phyloP scores from a whole-genome alignment of 2,888 invertebrate genomes.

The Mimachlamys varia region DNA sequence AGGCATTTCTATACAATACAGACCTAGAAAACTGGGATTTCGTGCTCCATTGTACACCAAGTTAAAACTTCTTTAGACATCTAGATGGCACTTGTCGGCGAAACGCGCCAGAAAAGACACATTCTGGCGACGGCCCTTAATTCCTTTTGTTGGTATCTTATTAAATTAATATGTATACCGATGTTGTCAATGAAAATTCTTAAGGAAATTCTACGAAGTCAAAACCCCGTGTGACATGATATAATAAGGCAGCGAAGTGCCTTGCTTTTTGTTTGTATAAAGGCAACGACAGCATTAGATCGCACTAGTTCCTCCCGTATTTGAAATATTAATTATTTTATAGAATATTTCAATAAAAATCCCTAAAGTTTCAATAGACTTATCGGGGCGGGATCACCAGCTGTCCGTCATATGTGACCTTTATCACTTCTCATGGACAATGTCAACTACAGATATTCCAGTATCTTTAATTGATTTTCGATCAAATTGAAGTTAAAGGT shows the following conservation, averaged over 20 bases:
- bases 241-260: background rate
- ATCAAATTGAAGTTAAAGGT: slow-evolving; percentile 20
- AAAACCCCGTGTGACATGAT: background rate
- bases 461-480: slow-evolving; percentile 33
- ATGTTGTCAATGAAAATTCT: background rate
- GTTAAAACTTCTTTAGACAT: background rate
- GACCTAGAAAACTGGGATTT: background rate
- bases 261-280: background rate
- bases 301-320: background rate
- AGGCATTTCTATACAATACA: background rate
- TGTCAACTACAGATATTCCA: background rate
- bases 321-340: slow-evolving; percentile 34
- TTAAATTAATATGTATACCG: slow-evolving; percentile 11
- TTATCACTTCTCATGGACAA: background rate
- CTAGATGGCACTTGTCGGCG: background rate
- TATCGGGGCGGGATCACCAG: slow-evolving; percentile 15
- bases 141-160: background rate
- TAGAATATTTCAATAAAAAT: slow-evolving; percentile 31
- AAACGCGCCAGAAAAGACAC: slow-evolving; percentile 27
- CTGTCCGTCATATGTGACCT: background rate
- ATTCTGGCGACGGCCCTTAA: background rate
- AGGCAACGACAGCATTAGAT: background rate
- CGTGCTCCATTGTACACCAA: background rate
- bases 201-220: background rate
- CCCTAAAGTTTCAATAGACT: slow-evolving; percentile 20